A percentile compares a stretch with the other conserved stretches of the same genome.
Conservation (phyloP, 1,140 invertebrate genomes). For the Helicoverpa zea region DNA sequence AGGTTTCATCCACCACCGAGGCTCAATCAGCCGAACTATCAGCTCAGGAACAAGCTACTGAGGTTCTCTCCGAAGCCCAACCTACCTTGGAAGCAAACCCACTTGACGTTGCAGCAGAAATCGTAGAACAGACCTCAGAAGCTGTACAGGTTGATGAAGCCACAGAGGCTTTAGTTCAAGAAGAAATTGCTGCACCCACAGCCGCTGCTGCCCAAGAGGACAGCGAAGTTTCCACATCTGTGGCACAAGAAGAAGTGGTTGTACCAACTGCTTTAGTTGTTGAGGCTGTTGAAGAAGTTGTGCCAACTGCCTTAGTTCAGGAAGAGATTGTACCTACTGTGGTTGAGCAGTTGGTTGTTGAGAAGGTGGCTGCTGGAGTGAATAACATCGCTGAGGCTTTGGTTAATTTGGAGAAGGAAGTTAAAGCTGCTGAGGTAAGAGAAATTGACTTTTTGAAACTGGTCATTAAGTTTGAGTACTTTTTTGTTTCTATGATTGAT, state of each 20-base stretch:
- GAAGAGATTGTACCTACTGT: slow-evolving; percentile 34
- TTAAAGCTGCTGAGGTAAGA: slow-evolving; percentile 63
- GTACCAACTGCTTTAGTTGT: neutral
- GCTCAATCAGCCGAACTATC: slow-evolving; percentile 37
- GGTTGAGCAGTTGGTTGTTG: slow-evolving; percentile 43
- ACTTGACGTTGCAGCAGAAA: neutral
- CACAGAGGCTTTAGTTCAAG: slow-evolving; percentile 14
- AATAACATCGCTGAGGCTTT: slow-evolving; percentile 69
- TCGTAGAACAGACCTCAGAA: slow-evolving; percentile 28
- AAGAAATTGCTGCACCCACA: neutral
- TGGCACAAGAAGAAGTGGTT: slow-evolving; percentile 1
- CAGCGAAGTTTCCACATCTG: slow-evolving; percentile 8
- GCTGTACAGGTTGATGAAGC: neutral
- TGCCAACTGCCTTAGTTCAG: slow-evolving; percentile 5
- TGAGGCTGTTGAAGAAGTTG: neutral
- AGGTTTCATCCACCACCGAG: slow-evolving; percentile 51
- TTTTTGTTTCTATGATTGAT: too few relatives aligned
- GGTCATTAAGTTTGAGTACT: too few relatives aligned
- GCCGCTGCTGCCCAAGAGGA: neutral
- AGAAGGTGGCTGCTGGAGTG: slow-evolving; percentile 52
- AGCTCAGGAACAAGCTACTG: slow-evolving; percentile 33
- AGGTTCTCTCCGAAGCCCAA: neutral
- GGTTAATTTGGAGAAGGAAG: slow-evolving; percentile 64
- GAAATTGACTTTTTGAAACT: neutral
- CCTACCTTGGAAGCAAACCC: slow-evolving; percentile 26